Base-by-base conservation (phyloP, 1,140 invertebrate species). In the Drosophila tani region DNA sequence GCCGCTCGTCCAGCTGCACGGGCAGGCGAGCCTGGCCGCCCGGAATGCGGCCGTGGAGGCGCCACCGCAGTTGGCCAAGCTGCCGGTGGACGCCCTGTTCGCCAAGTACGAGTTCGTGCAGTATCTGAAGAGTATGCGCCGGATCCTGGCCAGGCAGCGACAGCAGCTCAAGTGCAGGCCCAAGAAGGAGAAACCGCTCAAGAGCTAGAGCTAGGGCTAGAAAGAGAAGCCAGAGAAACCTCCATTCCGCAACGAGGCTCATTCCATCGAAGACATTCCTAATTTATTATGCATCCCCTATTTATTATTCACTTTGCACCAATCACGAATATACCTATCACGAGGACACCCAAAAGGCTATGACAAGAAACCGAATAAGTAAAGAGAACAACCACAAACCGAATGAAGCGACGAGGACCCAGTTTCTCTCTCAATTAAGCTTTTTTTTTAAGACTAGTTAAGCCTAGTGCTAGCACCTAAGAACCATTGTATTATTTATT, bases 401-500 rank as follows among this genome's bases (percentile, higher is more conserved):
- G 58, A 63, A 64, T 64, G 43, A 46, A 17, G 27, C n/a, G 24
- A 9, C 19, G 29, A n/a, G 27, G 7, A 38, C 17, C 12, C 17
- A 14, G 50, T 53, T 17, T 7, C n/a, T 14, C 51, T 38, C 2
- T 11, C 24, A 68, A 49, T 29, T 35, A 17, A 58, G 2, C 38
- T 60, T 9, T 19, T 45, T 50, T 60, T 58, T 63, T 53, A 69
- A 59, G 49, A 12, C 9, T 60, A 32, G n/a, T 40, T 45, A 32
- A 9, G 29, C 9, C 51, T 51, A 35, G 9, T 24, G 21, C 21
- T 49, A 57, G 64, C 17, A 6, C 21, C 4, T 82, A 75, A 76
- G 67, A 4, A 49, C 46, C 47, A 57, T 29, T 57, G 75, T 76
- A 87, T 83, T 86, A 87, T 87, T 75, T 82, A 87, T 87, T 73